Conservation (phyloP, 1,140 invertebrate species). For the Polypedilum vanderplanki region DNA sequence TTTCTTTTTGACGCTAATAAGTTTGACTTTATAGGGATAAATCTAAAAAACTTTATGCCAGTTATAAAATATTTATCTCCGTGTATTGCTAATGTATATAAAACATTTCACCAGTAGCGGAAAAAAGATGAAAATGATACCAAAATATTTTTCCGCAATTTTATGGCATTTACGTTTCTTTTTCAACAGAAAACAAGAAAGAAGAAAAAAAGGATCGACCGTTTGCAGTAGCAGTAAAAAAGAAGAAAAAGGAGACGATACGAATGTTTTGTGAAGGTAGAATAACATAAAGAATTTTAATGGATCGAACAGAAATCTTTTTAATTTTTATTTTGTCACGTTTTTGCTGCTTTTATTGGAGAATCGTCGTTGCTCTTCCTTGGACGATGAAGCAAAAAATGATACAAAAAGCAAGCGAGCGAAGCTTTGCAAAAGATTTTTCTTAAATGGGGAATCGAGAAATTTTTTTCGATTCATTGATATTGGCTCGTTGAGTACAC, state of each 20-base stretch:
- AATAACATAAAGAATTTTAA: constrained; percentile 20
- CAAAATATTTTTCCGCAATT: constrained; percentile 9
- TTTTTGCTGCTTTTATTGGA: not conserved
- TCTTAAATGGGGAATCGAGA: too few relatives aligned
- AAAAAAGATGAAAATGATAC: constrained; percentile 14
- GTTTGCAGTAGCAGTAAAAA: not conserved
- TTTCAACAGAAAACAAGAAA: not conserved
- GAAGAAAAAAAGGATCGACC: not conserved
- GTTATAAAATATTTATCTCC: too few relatives aligned
- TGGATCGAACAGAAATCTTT: constrained; percentile 15
- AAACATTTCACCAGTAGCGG: not conserved
- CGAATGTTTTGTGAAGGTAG: not conserved
- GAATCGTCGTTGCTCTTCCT: not conserved
- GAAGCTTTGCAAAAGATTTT: too few relatives aligned
- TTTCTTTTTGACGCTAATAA: too few relatives aligned
- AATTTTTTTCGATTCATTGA: not conserved
- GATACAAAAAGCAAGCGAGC: too few relatives aligned
- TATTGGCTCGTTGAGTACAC: constrained; percentile 17
- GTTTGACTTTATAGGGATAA: too few relatives aligned
- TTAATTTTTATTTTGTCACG: constrained; percentile 28
- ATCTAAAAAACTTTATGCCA: too few relatives aligned
- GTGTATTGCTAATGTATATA: not conserved
- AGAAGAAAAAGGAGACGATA: not conserved
- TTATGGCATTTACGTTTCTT: constrained; percentile 13
- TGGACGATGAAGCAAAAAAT: too few relatives aligned